phyloP scores from a whole-genome alignment of 2,888 invertebrate genomes.

The Cantharis rufa region DNA sequence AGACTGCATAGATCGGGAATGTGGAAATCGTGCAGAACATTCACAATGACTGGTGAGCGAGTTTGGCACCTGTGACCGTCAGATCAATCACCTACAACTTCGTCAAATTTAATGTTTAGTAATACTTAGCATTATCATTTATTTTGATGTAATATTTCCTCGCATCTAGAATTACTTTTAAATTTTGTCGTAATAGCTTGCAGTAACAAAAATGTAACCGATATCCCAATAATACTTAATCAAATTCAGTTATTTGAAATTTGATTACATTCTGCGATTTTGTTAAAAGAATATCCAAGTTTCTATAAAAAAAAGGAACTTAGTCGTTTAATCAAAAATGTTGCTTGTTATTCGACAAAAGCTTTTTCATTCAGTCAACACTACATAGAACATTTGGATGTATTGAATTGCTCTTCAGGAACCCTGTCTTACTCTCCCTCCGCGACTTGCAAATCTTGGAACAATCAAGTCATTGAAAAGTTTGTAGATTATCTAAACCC shows the following conservation, averaged over 20 bases:
- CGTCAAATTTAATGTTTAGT: constrained; percentile 14
- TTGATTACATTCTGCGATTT: neutral
- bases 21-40: constrained; percentile 47
- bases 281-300: neutral
- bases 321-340: neutral
- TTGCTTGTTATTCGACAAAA: neutral
- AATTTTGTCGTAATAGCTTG: neutral
- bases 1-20: constrained; percentile 48
- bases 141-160: neutral
- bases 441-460: neutral
- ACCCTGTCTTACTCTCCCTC: neutral
- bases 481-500: neutral
- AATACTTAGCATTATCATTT: constrained; percentile 13
- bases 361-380: neutral
- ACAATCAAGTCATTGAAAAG: neutral
- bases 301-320: neutral
- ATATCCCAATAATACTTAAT: neutral
- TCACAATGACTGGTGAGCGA: constrained; percentile 43
- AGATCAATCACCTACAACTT: constrained; percentile 43
- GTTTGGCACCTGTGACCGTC: constrained; percentile 47
- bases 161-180: neutral
- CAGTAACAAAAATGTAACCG: neutral
- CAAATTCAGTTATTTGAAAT: neutral
- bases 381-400: neutral
- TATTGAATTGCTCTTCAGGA: neutral